A percentile compares a stretch with the other conserved stretches of the same genome.
These are phyloP conservation scores for Epistrophella euchroma DNA, from an alignment of 2,888 invertebrate species.

Conservation along the genomic window DNA sequence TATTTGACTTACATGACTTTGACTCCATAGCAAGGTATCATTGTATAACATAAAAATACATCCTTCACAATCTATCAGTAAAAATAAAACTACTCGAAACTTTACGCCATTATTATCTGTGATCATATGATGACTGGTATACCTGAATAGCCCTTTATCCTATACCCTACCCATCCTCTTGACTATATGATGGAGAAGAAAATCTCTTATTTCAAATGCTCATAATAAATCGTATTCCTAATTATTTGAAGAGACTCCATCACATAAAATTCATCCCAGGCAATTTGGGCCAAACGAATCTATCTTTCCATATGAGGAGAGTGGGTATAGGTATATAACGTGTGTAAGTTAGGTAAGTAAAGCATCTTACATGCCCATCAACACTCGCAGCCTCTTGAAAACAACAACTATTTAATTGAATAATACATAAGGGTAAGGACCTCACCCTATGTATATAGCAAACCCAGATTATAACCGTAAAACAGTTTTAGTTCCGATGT, in stretches of 20 bases:
- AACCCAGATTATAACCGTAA: constrained; percentile 55
- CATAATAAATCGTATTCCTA: constrained; percentile 62
- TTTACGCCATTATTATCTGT: constrained; percentile 23
- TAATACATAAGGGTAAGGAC: constrained; percentile 59
- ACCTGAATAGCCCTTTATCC: constrained; percentile 1
- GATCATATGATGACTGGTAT: neutral
- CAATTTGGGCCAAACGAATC: constrained; percentile 38
- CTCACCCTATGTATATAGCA: constrained; percentile 29
- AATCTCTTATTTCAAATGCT: constrained; percentile 57
- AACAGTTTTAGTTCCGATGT: constrained; percentile 54
- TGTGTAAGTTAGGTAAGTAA: constrained; percentile 25
- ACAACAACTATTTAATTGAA: constrained; percentile 68
- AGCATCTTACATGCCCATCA: constrained; percentile 39
- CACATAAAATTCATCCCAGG: constrained; percentile 63
- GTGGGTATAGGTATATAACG: neutral
- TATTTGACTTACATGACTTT: no score
- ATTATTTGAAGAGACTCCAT: constrained; percentile 59
- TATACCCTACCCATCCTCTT: constrained; percentile 8
- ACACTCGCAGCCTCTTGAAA: constrained; percentile 5
- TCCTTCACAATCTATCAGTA: neutral
- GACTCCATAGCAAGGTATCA: no score
- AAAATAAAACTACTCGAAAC: constrained; percentile 20
- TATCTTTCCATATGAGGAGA: constrained; percentile 7
- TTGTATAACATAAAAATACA: neutral
- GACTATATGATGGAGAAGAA: constrained; percentile 9